These are phyloP conservation scores for Bactericera cockerelli DNA, from an alignment of 1,140 invertebrate species.

Conservation along the genomic window DNA sequence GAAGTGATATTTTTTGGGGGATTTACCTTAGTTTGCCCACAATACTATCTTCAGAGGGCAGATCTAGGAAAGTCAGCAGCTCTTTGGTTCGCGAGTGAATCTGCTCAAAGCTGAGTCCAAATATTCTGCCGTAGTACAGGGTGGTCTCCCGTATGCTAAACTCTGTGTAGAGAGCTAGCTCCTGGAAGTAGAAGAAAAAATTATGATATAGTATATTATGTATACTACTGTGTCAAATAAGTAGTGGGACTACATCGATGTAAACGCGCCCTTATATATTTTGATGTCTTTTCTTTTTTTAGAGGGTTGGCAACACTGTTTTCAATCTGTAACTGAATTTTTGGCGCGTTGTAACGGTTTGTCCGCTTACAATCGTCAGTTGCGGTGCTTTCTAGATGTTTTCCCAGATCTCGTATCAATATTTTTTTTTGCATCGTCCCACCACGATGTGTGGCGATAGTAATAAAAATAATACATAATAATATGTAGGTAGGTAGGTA, in stretches of 20 bases:
- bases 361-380: neutral
- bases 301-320: too few species aligned
- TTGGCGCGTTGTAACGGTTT: too few species aligned
- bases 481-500: too few species aligned
- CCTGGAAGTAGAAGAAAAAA: slow-evolving; percentile 19
- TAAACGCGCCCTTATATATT: too few species aligned
- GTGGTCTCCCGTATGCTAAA: slow-evolving; percentile 39
- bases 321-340: too few species aligned
- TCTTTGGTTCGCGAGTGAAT: slow-evolving; percentile 41
- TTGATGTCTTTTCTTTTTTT: too few species aligned
- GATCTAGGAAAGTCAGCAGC: slow-evolving; percentile 20
- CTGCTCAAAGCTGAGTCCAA: slow-evolving; percentile 29
- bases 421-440: neutral
- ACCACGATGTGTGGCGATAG: too few species aligned
- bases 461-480: too few species aligned
- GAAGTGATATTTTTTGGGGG: too few species aligned
- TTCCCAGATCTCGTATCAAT: neutral
- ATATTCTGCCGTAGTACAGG: slow-evolving; percentile 37
- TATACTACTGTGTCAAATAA: too few species aligned
- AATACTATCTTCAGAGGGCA: slow-evolving; percentile 20
- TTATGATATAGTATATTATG: slow-evolving; percentile 11
- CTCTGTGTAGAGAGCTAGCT: slow-evolving; percentile 36
- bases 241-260: too few species aligned
- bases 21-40: slow-evolving; percentile 21
- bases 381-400: neutral